phyloP scores from a whole-genome alignment of 1,140 invertebrate genomes.

The Hyphantria cunea region DNA sequence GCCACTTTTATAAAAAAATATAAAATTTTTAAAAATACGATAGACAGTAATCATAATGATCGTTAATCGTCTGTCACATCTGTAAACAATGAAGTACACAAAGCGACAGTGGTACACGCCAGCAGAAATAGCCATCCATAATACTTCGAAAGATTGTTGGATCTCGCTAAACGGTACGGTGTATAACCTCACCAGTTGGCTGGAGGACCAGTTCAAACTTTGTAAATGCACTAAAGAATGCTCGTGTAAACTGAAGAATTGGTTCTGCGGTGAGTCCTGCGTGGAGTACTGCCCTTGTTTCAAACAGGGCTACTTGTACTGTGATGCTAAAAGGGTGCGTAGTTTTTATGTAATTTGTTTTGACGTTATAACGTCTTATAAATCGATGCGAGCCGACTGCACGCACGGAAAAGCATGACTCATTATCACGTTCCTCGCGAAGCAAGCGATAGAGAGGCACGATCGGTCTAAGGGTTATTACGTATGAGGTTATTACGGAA shows the following conservation, averaged over 20 bases:
- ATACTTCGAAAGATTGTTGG: constrained; percentile 60
- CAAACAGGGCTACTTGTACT: constrained; percentile 60
- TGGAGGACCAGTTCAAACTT: constrained; percentile 52
- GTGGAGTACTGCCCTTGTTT: constrained; percentile 66
- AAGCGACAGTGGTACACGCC: constrained; percentile 73
- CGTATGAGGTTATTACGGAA: no score
- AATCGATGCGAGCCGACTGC: no score
- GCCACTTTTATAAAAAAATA: no score
- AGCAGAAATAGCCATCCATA: constrained; percentile 65
- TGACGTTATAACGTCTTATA: no score
- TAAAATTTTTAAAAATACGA: no score
- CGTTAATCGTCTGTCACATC: not conserved
- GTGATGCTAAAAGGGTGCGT: constrained; percentile 63
- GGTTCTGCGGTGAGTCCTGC: constrained; percentile 61
- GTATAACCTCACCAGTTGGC: constrained; percentile 56
- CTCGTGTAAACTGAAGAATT: constrained; percentile 59
- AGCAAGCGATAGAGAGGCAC: no score
- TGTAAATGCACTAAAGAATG: constrained; percentile 63
- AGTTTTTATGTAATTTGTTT: constrained; percentile 8
- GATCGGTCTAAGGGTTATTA: no score
- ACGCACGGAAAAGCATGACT: no score
- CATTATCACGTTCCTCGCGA: no score
- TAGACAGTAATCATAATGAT: no score
- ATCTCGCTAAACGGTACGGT: constrained; percentile 62
- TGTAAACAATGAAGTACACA: constrained; percentile 55